Percentiles rank a stretch among this genome's conserved stretches.
Conservation (phyloP, 1,140 invertebrate genomes). For the Mya arenaria region DNA sequence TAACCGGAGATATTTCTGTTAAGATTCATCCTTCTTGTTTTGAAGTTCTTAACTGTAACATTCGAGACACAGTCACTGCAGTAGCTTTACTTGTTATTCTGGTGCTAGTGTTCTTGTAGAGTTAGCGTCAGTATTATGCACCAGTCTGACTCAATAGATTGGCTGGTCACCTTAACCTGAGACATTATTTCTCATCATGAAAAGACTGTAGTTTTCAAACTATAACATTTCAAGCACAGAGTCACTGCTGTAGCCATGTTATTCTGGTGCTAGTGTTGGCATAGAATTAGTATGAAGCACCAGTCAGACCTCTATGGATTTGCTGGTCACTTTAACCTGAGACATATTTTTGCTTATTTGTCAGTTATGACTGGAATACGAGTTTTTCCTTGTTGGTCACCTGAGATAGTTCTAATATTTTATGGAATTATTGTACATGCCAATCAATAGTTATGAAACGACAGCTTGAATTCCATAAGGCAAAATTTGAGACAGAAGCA, state of each 20-base stretch:
- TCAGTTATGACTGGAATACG: no score
- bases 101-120: no score
- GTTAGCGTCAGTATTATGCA: no score
- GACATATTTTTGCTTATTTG: no score
- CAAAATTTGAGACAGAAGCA: no score
- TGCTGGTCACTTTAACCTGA: conserved; percentile 29
- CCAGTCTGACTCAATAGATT: background rate
- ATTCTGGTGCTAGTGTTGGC: conserved; percentile 1
- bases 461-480: no score
- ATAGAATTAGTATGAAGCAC: background rate
- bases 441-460: no score
- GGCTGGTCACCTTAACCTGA: conserved; percentile 12
- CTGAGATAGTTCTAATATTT: no score
- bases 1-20: conserved; percentile 41
- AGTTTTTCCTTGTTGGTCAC: no score
- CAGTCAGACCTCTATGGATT: background rate
- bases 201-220: no score
- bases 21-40: background rate
- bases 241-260: conserved; percentile 1
- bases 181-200: background rate
- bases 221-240: no score
- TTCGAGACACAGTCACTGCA: conserved; percentile 18
- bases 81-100: conserved; percentile 2
- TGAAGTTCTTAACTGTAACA: background rate
- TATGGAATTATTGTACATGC: no score